Conservation (phyloP, 2,113 vertebrate species). For the Podarcis raffonei region DNA sequence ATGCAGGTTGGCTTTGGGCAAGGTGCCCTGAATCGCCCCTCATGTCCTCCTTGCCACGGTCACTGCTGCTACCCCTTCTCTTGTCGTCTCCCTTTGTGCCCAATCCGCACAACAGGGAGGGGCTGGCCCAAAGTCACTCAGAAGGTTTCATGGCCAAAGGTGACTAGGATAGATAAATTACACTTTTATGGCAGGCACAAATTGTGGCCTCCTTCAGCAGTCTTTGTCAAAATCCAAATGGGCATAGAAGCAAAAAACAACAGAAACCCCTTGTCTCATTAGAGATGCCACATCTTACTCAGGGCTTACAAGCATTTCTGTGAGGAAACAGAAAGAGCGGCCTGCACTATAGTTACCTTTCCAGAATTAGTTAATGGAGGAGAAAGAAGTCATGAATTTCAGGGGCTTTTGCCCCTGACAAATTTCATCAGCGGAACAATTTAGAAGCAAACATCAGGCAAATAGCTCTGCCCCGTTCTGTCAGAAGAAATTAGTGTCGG, state of each 20-base stretch:
- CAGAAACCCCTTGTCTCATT: slow-evolving; percentile 17
- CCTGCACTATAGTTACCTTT: slow-evolving; percentile 49
- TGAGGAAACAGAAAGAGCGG: slow-evolving; percentile 6
- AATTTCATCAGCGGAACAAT: slow-evolving; percentile 58
- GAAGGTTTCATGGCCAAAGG: too few relatives aligned
- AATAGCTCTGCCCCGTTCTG: slow-evolving; percentile 65
- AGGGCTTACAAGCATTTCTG: not conserved
- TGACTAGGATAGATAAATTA: not conserved
- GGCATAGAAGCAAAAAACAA: slow-evolving; percentile 51
- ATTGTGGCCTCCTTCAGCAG: slow-evolving; percentile 37
- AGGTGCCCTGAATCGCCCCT: too few relatives aligned
- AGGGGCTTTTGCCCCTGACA: slow-evolving; percentile 60
- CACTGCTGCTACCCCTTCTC: too few relatives aligned
- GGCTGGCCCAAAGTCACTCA: too few relatives aligned
- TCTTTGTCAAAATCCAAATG: slow-evolving; percentile 15
- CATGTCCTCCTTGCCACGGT: too few relatives aligned
- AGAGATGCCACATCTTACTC: slow-evolving; percentile 26
- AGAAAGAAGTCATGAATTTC: slow-evolving; percentile 58
- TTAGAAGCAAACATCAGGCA: slow-evolving; percentile 41
- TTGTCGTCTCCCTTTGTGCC: too few relatives aligned
- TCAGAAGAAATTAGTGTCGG: slow-evolving; percentile 63
- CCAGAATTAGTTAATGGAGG: slow-evolving; percentile 57
- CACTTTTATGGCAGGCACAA: slow-evolving; percentile 37
- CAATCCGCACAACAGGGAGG: too few relatives aligned
- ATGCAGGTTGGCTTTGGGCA: too few relatives aligned